Percentiles rank a stretch among this genome's conserved stretches.
phyloP scores from a whole-genome alignment of 2,113 vertebrate species.

The Caretta caretta region DNA sequence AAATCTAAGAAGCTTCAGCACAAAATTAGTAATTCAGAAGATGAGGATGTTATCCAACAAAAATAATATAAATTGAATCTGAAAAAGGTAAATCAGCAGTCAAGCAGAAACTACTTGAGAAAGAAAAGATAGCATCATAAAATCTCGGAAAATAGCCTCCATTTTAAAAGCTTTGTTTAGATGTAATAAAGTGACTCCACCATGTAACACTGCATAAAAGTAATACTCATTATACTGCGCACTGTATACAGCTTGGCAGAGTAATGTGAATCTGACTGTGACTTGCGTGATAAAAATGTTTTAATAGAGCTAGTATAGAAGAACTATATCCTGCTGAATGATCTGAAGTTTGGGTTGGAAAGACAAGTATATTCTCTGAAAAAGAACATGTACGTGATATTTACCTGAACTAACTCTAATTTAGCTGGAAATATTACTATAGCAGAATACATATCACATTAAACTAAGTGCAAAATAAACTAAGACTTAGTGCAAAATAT shows the following conservation, averaged over 20 bases:
- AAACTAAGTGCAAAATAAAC: neutral
- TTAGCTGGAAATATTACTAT: neutral
- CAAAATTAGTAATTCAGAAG: neutral
- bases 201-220: neutral
- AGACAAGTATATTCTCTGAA: neutral
- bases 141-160: neutral
- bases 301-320: neutral
- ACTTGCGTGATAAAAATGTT: neutral
- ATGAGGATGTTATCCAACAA: neutral
- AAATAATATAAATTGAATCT: neutral
- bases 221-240: neutral
- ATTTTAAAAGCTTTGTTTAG: conserved; percentile 9
- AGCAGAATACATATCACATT: neutral
- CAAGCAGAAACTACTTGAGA: neutral
- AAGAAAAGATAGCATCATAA: neutral
- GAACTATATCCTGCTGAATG: neutral
- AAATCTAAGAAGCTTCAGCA: conserved; percentile 5
- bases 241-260: neutral
- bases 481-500: neutral
- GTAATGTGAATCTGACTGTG: neutral
- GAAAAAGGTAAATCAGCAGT: conserved; percentile 1
- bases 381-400: neutral
- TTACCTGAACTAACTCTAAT: neutral
- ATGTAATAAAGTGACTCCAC: neutral
- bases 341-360: neutral